Conservation (phyloP, 2,797 vertebrate species). For the Anguilla obscura region DNA sequence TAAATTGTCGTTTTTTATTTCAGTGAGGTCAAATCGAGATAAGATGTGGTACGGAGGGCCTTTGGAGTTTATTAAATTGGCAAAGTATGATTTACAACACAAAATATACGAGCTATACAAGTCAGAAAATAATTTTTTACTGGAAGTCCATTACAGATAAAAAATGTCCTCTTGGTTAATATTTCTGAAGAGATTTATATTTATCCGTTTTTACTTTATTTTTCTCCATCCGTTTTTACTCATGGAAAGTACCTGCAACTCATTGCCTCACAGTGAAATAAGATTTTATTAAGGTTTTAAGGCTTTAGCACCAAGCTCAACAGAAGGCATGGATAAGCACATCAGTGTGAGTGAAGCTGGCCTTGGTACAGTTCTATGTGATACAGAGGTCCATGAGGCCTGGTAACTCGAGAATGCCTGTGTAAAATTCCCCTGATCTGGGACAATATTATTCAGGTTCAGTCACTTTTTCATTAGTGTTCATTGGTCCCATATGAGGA, state of each 20-base stretch:
- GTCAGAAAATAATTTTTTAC: not conserved
- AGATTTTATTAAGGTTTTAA: too few relatives aligned
- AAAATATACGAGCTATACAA: not conserved
- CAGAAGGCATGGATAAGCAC: not conserved
- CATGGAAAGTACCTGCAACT: not conserved
- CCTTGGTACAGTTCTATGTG: not conserved
- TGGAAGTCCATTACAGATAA: not conserved
- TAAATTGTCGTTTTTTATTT: not conserved
- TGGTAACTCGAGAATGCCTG: not conserved
- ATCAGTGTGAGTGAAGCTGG: not conserved
- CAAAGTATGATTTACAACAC: not conserved
- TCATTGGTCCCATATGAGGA: not conserved
- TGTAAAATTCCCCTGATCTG: not conserved
- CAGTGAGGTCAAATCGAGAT: not conserved
- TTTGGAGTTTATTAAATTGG: not conserved
- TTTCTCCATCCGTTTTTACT: not conserved
- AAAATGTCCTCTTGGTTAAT: not conserved
- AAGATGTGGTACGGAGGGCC: not conserved
- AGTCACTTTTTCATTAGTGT: not conserved
- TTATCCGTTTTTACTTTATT: not conserved
- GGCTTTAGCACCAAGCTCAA: not conserved
- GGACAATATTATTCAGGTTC: not conserved
- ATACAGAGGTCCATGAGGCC: not conserved
- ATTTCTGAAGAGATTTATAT: not conserved
- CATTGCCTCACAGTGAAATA: not conserved